Percentiles rank a stretch among this genome's conserved stretches.
Evolutionary conservation across 2,113 vertebrate species (phyloP).

Genomic region (Percina caprodes): DNA sequence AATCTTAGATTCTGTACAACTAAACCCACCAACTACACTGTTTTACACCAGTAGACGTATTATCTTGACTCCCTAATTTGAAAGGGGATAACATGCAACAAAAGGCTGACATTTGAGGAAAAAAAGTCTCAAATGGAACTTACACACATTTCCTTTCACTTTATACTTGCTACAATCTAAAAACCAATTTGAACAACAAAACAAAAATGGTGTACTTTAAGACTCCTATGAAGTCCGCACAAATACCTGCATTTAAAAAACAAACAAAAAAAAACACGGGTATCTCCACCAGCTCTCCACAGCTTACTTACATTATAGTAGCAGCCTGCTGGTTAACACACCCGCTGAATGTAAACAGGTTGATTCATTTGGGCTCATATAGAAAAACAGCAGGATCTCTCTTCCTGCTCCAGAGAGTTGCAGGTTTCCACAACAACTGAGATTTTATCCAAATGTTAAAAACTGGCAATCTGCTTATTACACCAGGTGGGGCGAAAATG

Average conservation of each 20-base stretch:
- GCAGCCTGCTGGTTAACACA: slow-evolving; percentile 42
- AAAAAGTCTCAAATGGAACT: no score
- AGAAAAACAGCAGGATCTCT: slow-evolving; percentile 53
- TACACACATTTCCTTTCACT: neutral
- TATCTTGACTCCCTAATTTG: neutral
- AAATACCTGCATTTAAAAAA: neutral
- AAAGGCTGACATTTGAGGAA: no score
- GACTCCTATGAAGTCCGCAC: no score
- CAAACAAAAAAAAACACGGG: neutral
- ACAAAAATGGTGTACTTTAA: neutral
- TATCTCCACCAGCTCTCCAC: slow-evolving; percentile 11
- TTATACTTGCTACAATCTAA: neutral
- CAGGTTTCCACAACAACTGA: slow-evolving; percentile 42
- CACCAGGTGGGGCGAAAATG: slow-evolving; percentile 72
- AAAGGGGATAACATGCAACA: no score
- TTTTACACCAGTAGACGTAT: no score
- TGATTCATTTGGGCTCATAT: slow-evolving; percentile 51
- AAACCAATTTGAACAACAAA: neutral
- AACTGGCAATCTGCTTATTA: slow-evolving; percentile 68
- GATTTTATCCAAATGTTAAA: slow-evolving; percentile 71
- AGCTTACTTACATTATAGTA: neutral
- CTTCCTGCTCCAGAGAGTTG: slow-evolving; percentile 17
- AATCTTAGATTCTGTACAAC: no score
- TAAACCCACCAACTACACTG: no score
- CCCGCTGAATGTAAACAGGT: slow-evolving; percentile 58